These are phyloP conservation scores for Andrena dorsata DNA, from an alignment of 2,888 invertebrate genomes.

Conservation along the genomic window DNA sequence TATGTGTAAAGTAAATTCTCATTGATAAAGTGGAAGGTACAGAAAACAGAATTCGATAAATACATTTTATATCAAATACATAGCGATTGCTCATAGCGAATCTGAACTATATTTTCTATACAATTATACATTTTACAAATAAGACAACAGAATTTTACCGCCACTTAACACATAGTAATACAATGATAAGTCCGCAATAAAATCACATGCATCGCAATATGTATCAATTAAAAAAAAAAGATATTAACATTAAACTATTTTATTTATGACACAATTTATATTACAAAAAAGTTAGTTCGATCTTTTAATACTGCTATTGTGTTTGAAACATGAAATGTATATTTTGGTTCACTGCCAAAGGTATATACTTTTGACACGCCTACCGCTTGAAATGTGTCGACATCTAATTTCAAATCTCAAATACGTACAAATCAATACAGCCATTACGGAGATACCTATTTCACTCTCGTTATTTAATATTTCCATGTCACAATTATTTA, in stretches of 20 bases:
- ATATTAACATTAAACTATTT: conserved; percentile 33
- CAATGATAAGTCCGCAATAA: conserved; percentile 26
- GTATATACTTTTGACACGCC: conserved; percentile 7
- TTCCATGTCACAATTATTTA: conserved; percentile 57
- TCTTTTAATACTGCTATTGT: conserved; percentile 48
- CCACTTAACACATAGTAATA: conserved; percentile 28
- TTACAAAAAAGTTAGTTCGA: conserved; percentile 48
- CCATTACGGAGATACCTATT: conserved; percentile 24
- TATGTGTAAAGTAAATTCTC: conserved; percentile 39
- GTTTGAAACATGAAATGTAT: conserved; percentile 37
- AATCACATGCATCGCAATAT: conserved; percentile 24
- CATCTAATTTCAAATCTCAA: conserved; percentile 4
- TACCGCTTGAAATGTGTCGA: conserved; percentile 24
- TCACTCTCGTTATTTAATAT: conserved; percentile 45
- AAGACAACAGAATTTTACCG: conserved; percentile 36
- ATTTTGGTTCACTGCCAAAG: background rate
- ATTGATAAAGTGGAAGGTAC: conserved; percentile 15
- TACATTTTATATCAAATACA: conserved; percentile 38
- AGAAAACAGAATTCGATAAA: conserved; percentile 22
- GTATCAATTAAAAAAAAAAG: conserved; percentile 15
- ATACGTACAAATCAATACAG: conserved; percentile 26
- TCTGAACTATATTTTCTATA: conserved; percentile 34
- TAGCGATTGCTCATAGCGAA: conserved; percentile 17
- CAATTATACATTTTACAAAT: conserved; percentile 43
- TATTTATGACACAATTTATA: conserved; percentile 47